A percentile compares a stretch with the other conserved stretches of the same genome.
Conservation (phyloP, 2,797 vertebrate species). For the Hoplostethus mediterraneus region DNA sequence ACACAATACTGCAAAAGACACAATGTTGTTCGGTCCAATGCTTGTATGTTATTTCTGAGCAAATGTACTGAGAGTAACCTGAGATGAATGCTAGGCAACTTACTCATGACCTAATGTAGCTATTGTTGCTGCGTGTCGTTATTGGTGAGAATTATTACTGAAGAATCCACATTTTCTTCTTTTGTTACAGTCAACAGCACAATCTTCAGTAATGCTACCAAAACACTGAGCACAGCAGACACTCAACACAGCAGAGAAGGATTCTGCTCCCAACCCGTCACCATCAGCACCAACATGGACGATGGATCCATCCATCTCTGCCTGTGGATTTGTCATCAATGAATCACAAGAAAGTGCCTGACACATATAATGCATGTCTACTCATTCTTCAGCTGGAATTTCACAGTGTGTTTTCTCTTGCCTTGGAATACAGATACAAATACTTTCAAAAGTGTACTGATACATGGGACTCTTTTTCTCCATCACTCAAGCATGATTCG, state of each 20-base stretch:
- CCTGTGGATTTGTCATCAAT: slow-evolving; percentile 57
- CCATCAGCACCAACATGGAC: slow-evolving; percentile 18
- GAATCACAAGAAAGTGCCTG: slow-evolving; percentile 76
- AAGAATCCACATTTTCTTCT: slow-evolving; percentile 17
- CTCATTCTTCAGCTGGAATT: slow-evolving; percentile 32
- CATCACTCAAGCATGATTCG: not conserved
- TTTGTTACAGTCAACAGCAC: slow-evolving; percentile 86
- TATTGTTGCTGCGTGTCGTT: not conserved
- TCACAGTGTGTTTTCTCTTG: not conserved
- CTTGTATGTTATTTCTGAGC: too few species aligned
- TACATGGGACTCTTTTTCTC: slow-evolving; percentile 9
- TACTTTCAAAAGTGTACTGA: not conserved
- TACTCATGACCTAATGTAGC: not conserved
- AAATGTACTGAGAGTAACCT: too few species aligned
- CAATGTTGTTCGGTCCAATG: too few species aligned
- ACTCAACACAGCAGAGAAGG: not conserved
- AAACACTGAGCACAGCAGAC: slow-evolving; percentile 83
- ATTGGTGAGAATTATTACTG: not conserved
- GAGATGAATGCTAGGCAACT: too few species aligned
- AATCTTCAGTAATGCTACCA: slow-evolving; percentile 90
- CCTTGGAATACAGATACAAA: not conserved
- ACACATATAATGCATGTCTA: slow-evolving; percentile 50
- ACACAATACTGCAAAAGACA: too few species aligned
- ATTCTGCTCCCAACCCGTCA: slow-evolving; percentile 15
- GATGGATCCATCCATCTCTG: slow-evolving; percentile 25